phyloP scores from a whole-genome alignment of 2,797 vertebrate species.

The Gallirallus australis region DNA sequence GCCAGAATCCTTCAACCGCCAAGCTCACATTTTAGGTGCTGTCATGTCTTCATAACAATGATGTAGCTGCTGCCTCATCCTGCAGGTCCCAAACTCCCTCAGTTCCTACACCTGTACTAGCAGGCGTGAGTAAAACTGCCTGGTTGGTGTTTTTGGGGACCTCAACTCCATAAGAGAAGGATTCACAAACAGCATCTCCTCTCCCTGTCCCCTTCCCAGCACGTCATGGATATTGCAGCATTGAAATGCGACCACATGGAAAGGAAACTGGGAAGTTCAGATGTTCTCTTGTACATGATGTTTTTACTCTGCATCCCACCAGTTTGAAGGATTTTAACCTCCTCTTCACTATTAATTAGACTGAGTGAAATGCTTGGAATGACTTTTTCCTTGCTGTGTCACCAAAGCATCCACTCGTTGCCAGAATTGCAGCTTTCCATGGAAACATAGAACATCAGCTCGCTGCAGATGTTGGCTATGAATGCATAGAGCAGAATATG shows the following conservation, averaged over 20 bases:
- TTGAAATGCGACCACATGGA: background rate
- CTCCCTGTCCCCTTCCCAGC: background rate
- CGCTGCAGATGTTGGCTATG: background rate
- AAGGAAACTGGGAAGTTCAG: background rate
- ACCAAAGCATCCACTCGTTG: background rate
- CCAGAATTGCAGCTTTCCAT: accelerated
- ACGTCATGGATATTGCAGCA: background rate
- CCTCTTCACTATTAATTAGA: background rate
- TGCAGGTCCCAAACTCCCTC: background rate
- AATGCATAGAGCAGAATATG: background rate
- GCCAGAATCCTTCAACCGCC: background rate
- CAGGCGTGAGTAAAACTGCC: background rate
- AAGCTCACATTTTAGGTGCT: background rate
- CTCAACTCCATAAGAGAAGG: background rate
- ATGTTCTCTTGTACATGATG: background rate
- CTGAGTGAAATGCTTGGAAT: background rate
- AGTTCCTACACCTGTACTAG: background rate
- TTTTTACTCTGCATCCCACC: background rate
- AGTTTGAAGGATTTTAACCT: background rate
- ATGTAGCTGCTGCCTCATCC: background rate
- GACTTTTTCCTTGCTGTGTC: background rate
- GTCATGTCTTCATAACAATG: background rate
- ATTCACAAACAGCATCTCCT: background rate
- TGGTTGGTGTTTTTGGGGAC: background rate
- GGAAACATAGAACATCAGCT: background rate